Percentiles rank a stretch among this genome's conserved stretches.
These are phyloP conservation scores for Bolborhynchus lineola DNA, from an alignment of 2,113 vertebrate species.

Conservation along the genomic window DNA sequence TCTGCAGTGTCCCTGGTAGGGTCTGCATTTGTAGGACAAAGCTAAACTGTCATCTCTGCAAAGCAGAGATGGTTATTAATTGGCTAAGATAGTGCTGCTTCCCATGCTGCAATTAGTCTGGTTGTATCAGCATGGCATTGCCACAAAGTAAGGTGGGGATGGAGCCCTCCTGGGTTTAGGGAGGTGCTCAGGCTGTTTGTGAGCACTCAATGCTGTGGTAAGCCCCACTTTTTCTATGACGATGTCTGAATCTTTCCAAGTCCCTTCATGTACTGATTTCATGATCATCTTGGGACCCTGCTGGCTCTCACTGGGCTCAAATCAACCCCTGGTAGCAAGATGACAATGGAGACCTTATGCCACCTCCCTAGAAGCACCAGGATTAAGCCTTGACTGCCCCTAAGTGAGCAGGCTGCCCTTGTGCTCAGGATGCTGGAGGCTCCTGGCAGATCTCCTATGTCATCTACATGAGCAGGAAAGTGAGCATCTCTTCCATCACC, in stretches of 20 bases:
- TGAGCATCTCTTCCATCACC: background rate
- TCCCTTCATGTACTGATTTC: background rate
- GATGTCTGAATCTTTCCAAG: background rate
- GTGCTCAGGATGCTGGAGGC: background rate
- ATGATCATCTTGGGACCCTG: background rate
- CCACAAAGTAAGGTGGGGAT: too few relatives aligned
- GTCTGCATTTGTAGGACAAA: background rate
- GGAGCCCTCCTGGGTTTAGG: background rate
- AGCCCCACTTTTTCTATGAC: background rate
- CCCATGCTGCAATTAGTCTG: background rate
- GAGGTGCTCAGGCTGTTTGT: background rate
- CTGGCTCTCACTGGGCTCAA: background rate
- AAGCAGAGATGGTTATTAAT: background rate
- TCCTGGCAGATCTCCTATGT: background rate
- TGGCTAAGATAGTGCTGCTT: background rate
- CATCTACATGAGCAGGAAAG: background rate
- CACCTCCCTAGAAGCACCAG: background rate
- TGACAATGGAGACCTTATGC: background rate
- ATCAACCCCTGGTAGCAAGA: background rate
- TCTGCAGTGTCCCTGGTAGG: too few relatives aligned
- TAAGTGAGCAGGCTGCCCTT: background rate
- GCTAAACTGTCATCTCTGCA: background rate
- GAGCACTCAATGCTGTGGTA: background rate
- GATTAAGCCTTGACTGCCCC: accelerated
- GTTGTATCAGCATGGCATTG: background rate